A percentile compares a stretch with the other conserved stretches of the same genome.
These are phyloP conservation scores for Thryonomys swinderianus DNA, from an alignment of 2,113 vertebrate species.

Conservation along the genomic window DNA sequence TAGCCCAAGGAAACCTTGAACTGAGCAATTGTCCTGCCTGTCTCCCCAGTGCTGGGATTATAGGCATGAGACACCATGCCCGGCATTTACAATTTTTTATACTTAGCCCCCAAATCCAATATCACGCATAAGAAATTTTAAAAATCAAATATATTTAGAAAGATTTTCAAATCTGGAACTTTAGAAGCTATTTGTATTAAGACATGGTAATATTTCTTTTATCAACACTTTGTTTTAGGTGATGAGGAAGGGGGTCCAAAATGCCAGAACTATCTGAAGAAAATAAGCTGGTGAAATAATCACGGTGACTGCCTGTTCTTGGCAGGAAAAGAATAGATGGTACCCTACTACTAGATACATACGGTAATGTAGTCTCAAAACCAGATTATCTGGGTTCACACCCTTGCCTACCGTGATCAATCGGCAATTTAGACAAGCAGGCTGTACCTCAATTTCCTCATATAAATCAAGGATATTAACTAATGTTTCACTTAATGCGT, in stretches of 20 bases:
- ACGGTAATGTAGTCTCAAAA: background rate
- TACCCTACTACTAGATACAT: background rate
- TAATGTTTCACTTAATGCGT: background rate
- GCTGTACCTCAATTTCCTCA: background rate
- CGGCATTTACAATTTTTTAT: no score
- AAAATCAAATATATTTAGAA: slow-evolving; percentile 51
- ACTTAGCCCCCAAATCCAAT: background rate
- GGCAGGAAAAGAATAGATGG: background rate
- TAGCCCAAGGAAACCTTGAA: no score
- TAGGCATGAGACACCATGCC: no score
- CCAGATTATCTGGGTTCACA: background rate
- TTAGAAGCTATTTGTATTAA: slow-evolving; percentile 39
- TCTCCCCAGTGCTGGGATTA: no score
- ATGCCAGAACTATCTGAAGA: background rate
- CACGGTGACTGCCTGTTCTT: background rate
- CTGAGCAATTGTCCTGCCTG: no score
- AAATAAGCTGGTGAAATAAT: background rate
- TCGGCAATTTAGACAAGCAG: background rate
- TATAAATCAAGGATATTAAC: background rate
- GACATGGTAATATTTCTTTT: background rate
- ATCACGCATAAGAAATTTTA: background rate
- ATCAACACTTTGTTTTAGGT: slow-evolving; percentile 25
- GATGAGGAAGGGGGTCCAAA: background rate
- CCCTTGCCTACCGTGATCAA: background rate
- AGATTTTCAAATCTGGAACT: slow-evolving; percentile 37